phyloP scores from a whole-genome alignment of 2,888 invertebrate genomes.

The Drosophila quasianomalipes region DNA sequence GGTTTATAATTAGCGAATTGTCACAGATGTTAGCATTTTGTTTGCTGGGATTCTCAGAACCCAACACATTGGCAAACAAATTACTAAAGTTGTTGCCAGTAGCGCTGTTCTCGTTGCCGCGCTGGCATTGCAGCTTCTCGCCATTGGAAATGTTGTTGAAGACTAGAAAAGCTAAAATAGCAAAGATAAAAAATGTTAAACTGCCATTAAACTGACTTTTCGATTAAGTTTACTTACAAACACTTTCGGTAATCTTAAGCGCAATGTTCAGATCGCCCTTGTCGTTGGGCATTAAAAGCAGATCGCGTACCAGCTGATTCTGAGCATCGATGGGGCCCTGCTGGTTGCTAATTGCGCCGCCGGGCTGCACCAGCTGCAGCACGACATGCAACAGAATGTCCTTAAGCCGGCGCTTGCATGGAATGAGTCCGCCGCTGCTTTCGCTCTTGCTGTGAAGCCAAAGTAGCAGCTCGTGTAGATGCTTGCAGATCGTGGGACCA shows the following conservation, averaged over 20 bases:
- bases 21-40: slow-evolving; percentile 90
- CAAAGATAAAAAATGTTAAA: neutral
- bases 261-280: slow-evolving; percentile 90
- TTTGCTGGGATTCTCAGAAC: slow-evolving; percentile 87
- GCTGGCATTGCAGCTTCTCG: slow-evolving; percentile 87
- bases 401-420: slow-evolving; percentile 87
- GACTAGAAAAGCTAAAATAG: slow-evolving; percentile 85
- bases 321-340: slow-evolving; percentile 91
- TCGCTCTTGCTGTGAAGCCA: slow-evolving; percentile 90
- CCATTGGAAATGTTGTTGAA: slow-evolving; percentile 87
- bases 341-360: slow-evolving; percentile 88
- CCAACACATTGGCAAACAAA: slow-evolving; percentile 90
- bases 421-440: slow-evolving; percentile 85
- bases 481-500: slow-evolving; percentile 91
- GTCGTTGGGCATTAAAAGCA: slow-evolving; percentile 88
- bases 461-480: slow-evolving; percentile 90
- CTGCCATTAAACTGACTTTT: neutral
- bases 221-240: slow-evolving; percentile 86
- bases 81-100: slow-evolving; percentile 89
- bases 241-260: slow-evolving; percentile 90
- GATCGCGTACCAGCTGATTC: slow-evolving; percentile 89
- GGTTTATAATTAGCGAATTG: slow-evolving; percentile 90
- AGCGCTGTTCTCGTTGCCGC: slow-evolving; percentile 85
- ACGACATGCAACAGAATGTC: slow-evolving; percentile 89
- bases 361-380: slow-evolving; percentile 90